Percentiles rank a stretch among this genome's conserved stretches.
Conservation (phyloP, 1,140 invertebrate species). For the Drosophila hydei region DNA sequence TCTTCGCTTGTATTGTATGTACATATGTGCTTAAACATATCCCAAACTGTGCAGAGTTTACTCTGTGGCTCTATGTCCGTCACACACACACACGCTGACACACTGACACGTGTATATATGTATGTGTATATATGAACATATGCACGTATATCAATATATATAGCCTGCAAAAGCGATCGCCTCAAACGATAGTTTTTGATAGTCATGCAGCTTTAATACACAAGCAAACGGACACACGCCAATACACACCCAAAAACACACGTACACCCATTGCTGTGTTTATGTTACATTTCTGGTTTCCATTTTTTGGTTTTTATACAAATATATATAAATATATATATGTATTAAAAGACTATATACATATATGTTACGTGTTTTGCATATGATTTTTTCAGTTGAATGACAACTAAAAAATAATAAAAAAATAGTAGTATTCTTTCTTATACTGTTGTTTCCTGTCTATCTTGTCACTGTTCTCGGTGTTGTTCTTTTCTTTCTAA, state of each 20-base stretch:
- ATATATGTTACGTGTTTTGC: constrained; percentile 26
- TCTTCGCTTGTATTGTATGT: no score
- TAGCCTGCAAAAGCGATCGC: no score
- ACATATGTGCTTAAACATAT: no score
- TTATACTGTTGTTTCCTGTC: constrained; percentile 56
- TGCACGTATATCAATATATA: neutral
- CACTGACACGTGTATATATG: neutral
- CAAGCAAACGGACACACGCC: neutral
- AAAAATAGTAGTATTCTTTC: constrained; percentile 31
- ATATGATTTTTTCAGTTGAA: constrained; percentile 36
- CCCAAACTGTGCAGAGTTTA: no score
- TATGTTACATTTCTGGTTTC: constrained; percentile 9
- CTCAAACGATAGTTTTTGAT: neutral
- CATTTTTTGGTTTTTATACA: constrained; percentile 7
- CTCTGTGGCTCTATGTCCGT: no score
- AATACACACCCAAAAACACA: neutral
- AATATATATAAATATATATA: constrained; percentile 16
- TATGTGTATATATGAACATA: neutral
- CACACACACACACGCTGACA: no score
- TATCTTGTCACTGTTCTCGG: constrained; percentile 70
- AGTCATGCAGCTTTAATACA: neutral
- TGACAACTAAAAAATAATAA: constrained; percentile 21
- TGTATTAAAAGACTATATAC: constrained; percentile 2
- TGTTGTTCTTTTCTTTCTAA: constrained; percentile 71
- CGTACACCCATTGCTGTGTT: constrained; percentile 8